A percentile compares a stretch with the other conserved stretches of the same genome.
phyloP scores from a whole-genome alignment of 2,888 invertebrate genomes.

The Sericinus montela region DNA sequence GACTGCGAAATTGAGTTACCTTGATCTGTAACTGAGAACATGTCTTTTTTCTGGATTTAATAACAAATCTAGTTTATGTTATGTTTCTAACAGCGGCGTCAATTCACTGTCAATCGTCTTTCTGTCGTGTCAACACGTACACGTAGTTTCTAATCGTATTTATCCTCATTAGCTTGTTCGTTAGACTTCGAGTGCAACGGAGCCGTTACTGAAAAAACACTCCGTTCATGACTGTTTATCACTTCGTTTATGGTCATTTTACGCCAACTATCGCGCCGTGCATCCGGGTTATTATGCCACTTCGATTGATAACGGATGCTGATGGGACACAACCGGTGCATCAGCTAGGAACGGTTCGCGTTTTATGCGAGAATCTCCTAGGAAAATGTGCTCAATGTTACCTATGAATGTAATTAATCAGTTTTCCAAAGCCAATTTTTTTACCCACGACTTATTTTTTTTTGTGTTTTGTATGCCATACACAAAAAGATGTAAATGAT shows the following conservation, averaged over 20 bases:
- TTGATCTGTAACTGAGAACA: no score
- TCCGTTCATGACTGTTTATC: slow-evolving; percentile 5
- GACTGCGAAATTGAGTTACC: no score
- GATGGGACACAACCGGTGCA: background rate
- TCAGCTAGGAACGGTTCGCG: background rate
- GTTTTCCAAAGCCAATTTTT: no score
- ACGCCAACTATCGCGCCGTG: slow-evolving; percentile 3
- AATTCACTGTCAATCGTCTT: background rate
- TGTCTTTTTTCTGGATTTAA: no score
- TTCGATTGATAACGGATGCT: slow-evolving; percentile 6
- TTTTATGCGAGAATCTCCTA: background rate
- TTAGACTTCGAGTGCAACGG: slow-evolving; percentile 4
- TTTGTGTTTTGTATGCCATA: no score
- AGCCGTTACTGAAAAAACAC: slow-evolving; percentile 14
- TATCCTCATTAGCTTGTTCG: slow-evolving; percentile 16
- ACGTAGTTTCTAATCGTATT: slow-evolving; percentile 16
- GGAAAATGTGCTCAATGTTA: no score
- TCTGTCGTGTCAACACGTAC: slow-evolving; percentile 11
- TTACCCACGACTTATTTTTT: no score
- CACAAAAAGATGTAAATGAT: no score
- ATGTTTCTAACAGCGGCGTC: background rate
- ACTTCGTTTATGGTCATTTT: slow-evolving; percentile 12
- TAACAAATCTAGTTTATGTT: no score
- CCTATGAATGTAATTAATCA: no score
- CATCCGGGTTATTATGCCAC: slow-evolving; percentile 12